phyloP scores from a whole-genome alignment of 2,888 invertebrate genomes.

The Pycnomerus fuliginosus region DNA sequence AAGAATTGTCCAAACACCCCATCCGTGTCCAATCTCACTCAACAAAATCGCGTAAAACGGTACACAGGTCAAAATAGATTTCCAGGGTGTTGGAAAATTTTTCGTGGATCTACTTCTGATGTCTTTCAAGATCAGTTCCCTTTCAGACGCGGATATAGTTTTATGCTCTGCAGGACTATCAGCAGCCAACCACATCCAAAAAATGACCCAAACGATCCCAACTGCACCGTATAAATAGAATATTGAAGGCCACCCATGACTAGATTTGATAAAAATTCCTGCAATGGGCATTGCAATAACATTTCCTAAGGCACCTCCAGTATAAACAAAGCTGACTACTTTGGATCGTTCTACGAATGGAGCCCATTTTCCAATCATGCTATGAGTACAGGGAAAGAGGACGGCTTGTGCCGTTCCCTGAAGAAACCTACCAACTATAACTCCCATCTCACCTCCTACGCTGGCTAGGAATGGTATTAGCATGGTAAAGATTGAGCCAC shows the following conservation, averaged over 20 bases:
- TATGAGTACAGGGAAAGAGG: constrained; percentile 69
- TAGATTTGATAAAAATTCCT: constrained; percentile 7
- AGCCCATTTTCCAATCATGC: constrained; percentile 72
- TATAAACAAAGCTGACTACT: constrained; percentile 63
- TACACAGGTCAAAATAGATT: constrained; percentile 66
- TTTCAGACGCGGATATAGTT: constrained; percentile 11
- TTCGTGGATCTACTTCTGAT: background rate
- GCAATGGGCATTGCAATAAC: constrained; percentile 60
- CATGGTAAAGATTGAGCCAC: constrained; percentile 64
- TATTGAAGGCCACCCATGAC: constrained; percentile 10
- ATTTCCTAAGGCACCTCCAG: constrained; percentile 73
- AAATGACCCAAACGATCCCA: constrained; percentile 4
- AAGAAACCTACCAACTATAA: constrained; percentile 63
- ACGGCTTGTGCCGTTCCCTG: constrained; percentile 74
- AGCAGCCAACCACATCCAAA: constrained; percentile 4
- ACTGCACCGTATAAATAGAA: constrained; percentile 7
- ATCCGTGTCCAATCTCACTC: constrained; percentile 70
- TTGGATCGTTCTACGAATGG: constrained; percentile 67
- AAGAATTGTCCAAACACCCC: constrained; percentile 80
- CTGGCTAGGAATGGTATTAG: constrained; percentile 65
- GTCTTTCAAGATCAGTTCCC: background rate
- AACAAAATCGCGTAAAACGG: constrained; percentile 72
- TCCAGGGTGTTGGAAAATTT: constrained; percentile 65
- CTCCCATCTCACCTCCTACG: constrained; percentile 60
- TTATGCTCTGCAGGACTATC: constrained; percentile 12